Evolutionary conservation across 2,797 vertebrate genomes (phyloP), one percentile per base, ranked within the genome.

Genomic region (Argya squamiceps): DNA sequence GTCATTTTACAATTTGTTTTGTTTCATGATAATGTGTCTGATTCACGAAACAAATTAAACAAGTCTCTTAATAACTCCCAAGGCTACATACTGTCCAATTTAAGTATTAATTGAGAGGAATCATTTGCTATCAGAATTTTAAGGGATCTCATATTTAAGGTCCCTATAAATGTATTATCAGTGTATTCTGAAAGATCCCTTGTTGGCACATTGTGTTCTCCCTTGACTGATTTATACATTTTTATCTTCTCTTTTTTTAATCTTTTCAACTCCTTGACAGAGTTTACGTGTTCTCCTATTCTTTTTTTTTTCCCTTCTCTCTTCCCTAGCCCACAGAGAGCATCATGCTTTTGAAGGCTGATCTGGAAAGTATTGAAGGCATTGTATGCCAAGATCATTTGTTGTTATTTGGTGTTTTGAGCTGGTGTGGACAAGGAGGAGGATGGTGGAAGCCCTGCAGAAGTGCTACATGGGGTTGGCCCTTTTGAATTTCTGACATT

Each of bases 311-410:
- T n/a, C 11, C 16, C 16, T 96, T 37, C 29, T 97, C n/a, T 97
- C 83, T 97, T 86, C 96, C 79, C 79, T 97, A 99, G 99, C 99
- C 70, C 99, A 99, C 44, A 98, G 98, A 98, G 99, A 99, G 90
- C 99, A 99, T 95, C 99, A 98, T 68, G 99, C 99, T 88, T 99
- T 99, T 97, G 99, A 99, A 98, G 99, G 99, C 95, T 98, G 98
- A 67, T 98, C 97, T 97, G 98, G 98, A 97, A 98, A 98, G 97
- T 98, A 98, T 97, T 99, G 98, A 98, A 97, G 82, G 88, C 95
- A 86, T 94, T 96, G 97, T 86, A 88, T 91, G 95, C 96, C 97
- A 94, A 93, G 95, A 92, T 95, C 49, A 37, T 76, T 93, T 34
- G 44, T 78, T 95, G 88, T 94, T 89, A 34, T 91, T 95, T 92